These are phyloP conservation scores for Drosophila infuscata DNA, from an alignment of 2,888 invertebrate genomes.

Conservation along the genomic window DNA sequence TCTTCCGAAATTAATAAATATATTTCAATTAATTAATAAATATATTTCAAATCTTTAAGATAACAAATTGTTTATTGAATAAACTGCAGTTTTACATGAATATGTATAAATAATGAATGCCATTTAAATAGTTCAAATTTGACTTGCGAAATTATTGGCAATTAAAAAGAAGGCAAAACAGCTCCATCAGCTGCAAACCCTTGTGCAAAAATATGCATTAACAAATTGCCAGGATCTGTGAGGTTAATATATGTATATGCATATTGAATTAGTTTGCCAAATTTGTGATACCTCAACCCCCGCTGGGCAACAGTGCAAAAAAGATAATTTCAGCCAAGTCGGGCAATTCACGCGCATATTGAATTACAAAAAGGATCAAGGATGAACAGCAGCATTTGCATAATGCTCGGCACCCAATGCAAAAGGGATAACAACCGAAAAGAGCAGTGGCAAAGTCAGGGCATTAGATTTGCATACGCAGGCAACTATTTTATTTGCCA, in stretches of 20 bases:
- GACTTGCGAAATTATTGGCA: neutral
- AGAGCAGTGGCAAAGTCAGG: conserved; percentile 51
- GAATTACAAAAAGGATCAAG: conserved; percentile 71
- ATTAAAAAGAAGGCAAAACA: neutral
- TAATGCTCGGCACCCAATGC: conserved; percentile 50
- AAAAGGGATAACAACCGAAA: conserved; percentile 59
- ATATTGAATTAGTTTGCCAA: conserved; percentile 46
- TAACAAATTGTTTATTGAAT: neutral
- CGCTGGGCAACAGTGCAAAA: conserved; percentile 20
- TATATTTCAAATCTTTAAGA: no score
- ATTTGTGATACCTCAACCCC: conserved; percentile 30
- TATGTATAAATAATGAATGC: neutral
- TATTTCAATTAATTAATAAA: no score
- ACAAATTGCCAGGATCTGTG: conserved; percentile 34
- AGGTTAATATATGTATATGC: conserved; percentile 8
- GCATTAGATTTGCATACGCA: conserved; percentile 51
- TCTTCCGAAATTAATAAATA: no score
- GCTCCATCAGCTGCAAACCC: conserved; percentile 8
- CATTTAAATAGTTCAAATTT: neutral
- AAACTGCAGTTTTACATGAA: neutral
- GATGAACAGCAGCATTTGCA: conserved; percentile 68
- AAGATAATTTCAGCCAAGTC: conserved; percentile 21
- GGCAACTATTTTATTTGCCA: conserved; percentile 10
- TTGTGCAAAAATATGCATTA: conserved; percentile 21
- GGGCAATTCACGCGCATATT: conserved; percentile 77